Conservation (phyloP, 2,888 invertebrate species). For the Acrobasis suavella region DNA sequence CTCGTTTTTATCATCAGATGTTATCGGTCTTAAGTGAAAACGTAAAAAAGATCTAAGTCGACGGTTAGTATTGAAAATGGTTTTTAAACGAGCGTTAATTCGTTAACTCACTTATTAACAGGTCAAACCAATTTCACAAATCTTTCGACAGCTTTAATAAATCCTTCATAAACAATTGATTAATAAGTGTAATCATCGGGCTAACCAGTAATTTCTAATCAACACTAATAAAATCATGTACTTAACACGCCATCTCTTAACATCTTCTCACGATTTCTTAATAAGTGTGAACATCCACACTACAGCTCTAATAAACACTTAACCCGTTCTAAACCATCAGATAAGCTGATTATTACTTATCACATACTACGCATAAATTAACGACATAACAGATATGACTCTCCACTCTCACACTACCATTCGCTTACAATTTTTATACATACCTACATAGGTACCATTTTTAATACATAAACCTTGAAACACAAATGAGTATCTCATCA, state of each 20-base stretch:
- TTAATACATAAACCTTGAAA: no score
- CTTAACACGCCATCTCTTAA: neutral
- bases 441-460: no score
- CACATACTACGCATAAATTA: neutral
- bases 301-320: constrained; percentile 17
- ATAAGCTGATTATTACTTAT: constrained; percentile 21
- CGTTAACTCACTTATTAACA: neutral
- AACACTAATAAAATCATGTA: constrained; percentile 13
- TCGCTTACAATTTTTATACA: no score
- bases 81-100: neutral
- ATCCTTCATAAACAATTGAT: constrained; percentile 13
- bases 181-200: constrained; percentile 5
- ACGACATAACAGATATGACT: neutral
- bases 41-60: neutral
- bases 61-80: neutral
- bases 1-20: neutral
- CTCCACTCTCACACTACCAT: neutral
- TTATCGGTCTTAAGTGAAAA: neutral
- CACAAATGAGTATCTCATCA: no score
- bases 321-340: constrained; percentile 21
- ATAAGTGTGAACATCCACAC: constrained; percentile 24
- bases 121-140: constrained; percentile 12
- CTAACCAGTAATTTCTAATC: constrained; percentile 13
- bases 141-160: neutral
- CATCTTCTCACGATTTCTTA: constrained; percentile 22